Base-by-base conservation (phyloP, 2,113 vertebrate genomes). In the Indri indri region DNA sequence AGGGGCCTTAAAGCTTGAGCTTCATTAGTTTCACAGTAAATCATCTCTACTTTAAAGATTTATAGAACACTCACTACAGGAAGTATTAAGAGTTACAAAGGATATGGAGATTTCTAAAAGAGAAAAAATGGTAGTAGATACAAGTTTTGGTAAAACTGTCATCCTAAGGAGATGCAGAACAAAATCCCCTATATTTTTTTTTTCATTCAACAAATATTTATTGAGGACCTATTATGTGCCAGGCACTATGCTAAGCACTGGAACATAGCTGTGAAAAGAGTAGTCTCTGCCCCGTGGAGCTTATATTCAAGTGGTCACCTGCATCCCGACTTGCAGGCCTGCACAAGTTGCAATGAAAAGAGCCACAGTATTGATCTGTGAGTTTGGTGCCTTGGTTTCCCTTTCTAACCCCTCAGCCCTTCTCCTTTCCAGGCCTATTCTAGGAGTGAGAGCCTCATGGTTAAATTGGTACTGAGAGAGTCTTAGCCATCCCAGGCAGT, bases 131-230 rank as follows among this genome's bases (percentile, higher is more conserved):
- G 34, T 45, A 80, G 47, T 47, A 17, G 54, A 61, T 71, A 81
- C 9, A 68, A 45, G 45, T 85, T 92, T 96, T 84, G 92, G 74
- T 88, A 80, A 96, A 96, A 40, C 13, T 61, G 50, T 66, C 77
- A 70, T 54, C 30, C 84, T 59, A 34, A 70, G 47, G 54, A 86
- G 73, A 70, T n/a, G 50, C 17, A 68, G 63, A 84, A 91, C 47
- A 89, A 77, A 91, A 71, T 66, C 23, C 2, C 18, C 18, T 66
- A 25, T 63, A 40, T 30, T 45, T 70, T 63, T 81, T 57, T 70
- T 84, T 89, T 57, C 63, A 32, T 40, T 83, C 45, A 85, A 20
- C 32, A 80, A 27, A 32, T 88, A 89, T 91, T 74, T 93, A 40
- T 79, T 42, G 76, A 93, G n/a, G 22, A 71, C 52, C 74, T 86